Percentiles rank a stretch among this genome's conserved stretches.
These are phyloP conservation scores for Pogonocherus hispidulus DNA, from an alignment of 2,888 invertebrate species.

Conservation along the genomic window DNA sequence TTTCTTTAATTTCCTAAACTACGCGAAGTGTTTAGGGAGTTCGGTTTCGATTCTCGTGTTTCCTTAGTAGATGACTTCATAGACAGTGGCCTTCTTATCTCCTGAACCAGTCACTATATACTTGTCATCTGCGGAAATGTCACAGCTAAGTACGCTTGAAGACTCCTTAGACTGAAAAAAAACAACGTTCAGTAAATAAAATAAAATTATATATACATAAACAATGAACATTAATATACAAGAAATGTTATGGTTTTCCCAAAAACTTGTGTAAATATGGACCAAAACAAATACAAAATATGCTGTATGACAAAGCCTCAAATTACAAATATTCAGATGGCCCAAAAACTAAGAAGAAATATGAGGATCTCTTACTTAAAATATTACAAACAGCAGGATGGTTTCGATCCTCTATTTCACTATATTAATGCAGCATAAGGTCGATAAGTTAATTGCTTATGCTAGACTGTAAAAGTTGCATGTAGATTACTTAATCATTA, in stretches of 20 bases:
- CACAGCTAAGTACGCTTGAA: slow-evolving; percentile 97
- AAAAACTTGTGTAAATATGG: background rate
- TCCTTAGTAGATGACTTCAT: slow-evolving; percentile 90
- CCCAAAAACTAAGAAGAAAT: no score
- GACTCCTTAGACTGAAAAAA: slow-evolving; percentile 91
- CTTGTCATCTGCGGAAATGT: slow-evolving; percentile 97
- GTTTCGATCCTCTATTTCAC: no score
- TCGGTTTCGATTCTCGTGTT: background rate
- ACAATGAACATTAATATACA: background rate
- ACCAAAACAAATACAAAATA: no score
- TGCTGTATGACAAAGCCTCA: no score
- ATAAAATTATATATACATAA: background rate
- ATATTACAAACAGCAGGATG: no score
- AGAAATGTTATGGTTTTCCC: background rate
- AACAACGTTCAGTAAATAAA: no score
- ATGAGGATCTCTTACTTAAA: no score
- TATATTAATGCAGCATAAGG: no score
- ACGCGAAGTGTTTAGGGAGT: background rate
- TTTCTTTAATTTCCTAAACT: slow-evolving; percentile 52
- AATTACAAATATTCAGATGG: no score
- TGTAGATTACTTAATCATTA: no score
- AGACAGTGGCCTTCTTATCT: slow-evolving; percentile 97
- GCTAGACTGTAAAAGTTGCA: no score
- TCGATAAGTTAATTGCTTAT: no score
- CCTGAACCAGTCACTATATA: slow-evolving; percentile 98